Base-by-base conservation (phyloP, 2,888 invertebrate genomes). In the Xanthorhoe spadicearia region DNA sequence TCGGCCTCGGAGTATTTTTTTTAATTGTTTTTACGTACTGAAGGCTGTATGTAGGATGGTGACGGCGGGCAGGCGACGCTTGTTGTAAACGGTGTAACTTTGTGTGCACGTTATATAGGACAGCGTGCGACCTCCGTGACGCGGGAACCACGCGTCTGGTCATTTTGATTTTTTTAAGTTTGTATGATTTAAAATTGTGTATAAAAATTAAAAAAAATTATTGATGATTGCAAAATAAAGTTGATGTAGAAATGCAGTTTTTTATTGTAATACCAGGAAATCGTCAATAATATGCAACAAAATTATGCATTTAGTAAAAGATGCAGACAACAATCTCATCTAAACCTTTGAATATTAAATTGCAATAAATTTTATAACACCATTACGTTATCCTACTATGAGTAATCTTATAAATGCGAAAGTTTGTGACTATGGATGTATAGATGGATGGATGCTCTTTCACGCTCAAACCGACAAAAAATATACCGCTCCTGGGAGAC, bases 71-170 rank as follows among this genome's bases (percentile, higher is more conserved):
- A 86, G 81, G 87, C 86, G 83, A 80, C 79, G 81, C 79, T 83
- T 84, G 87, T 86, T 84, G 89, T 90, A 90, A 87, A 87, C 86
- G 80, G 79, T 85, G 81, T 83, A 77, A 81, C 84, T 79, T 82
- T 78, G 84, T 79, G 82, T 78, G 82, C 85, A 81, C 82, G 87
- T 90, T 92, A 90, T 92, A 92, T 92, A 92, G 92, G 89, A 86
- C 90, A 90, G 80, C 75, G 80, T 75, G 79, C 87, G 91, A 90
- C 91, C 91, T 91, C 89, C 86, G 87, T 74, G 78, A 79, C 81
- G 79, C 86, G 86, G 88, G 87, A 87, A 87, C 82, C 84, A 77
- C 75, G 73, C 64, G 59, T 69, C 62, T 55, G 52, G 51, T 48
- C 60, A 58, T 58, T 68, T 54, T 61, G 13, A 23, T 23, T 23